Evolutionary conservation across 2,113 vertebrate genomes (phyloP), one percentile per base, ranked within the genome.

Genomic region (Coreoperca whiteheadi): DNA sequence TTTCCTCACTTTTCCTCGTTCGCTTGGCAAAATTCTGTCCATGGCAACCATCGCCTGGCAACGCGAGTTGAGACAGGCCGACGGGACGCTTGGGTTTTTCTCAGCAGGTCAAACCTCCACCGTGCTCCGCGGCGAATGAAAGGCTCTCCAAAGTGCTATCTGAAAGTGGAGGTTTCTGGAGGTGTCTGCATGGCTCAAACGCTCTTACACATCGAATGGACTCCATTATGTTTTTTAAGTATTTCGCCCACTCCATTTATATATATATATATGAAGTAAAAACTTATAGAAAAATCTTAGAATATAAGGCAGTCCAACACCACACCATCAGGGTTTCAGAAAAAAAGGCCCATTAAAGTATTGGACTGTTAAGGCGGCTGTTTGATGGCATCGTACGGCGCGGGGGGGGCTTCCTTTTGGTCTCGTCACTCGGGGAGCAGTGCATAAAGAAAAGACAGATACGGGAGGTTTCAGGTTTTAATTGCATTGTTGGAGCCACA

Each of bases 401-500:
- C 65, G 1, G 4, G 8, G 8, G 18, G 4, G 8, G 8, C 8
- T 32, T 20, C 15, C 34, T 65, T 65, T 41, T 9, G 8, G 37
- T n/a, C 50, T 9, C 8, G 30, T 12, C 48, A 21, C 23, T 65
- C 48, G 32, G 37, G n/a, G 54, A 60, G 21, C 5, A 20, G 34
- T 7, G 41, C 21, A 56, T 4, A 64, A 32, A 59, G 1, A 25
- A n/a, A 20, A 50, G 6, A 54, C 10, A 3, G 8, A 66, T 59
- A 51, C 30, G 23, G 32, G 60, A 71, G 32, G 30, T 71, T 46
- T 61, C 16, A 50, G 57, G 53, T 73, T 71, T 60, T 70, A 71
- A 41, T 77, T 60, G 39, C 34, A 59, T 21, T 23, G 23, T 77
- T 61, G 72, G 11, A 72, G 48, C 60, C 11, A 65, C 72, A 81